phyloP scores from a whole-genome alignment of 1,140 invertebrate species.

The Phthorimaea operculella region DNA sequence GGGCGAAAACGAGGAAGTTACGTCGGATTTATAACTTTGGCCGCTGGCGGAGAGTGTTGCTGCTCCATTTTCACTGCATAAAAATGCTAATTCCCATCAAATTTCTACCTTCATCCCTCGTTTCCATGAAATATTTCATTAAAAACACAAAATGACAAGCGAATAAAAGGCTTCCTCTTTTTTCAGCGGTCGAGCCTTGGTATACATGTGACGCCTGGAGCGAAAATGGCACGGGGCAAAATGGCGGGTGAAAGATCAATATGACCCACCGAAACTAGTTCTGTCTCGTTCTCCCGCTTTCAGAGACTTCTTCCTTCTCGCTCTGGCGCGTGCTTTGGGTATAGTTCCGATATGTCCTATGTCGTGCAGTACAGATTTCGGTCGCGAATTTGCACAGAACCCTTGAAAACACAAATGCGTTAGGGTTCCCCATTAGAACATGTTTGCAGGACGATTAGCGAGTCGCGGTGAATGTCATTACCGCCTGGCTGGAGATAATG shows the following conservation, averaged over 20 bases:
- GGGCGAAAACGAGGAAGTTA: slow-evolving; percentile 9
- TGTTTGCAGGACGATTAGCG: slow-evolving; percentile 40
- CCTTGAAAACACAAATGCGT: slow-evolving; percentile 27
- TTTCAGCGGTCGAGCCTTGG: slow-evolving; percentile 32
- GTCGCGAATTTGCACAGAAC: slow-evolving; percentile 38
- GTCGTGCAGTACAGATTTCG: slow-evolving; percentile 37
- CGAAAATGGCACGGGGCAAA: slow-evolving; percentile 59
- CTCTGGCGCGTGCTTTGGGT: slow-evolving; percentile 34
- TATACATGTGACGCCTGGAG: slow-evolving; percentile 55
- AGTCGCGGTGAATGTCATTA: slow-evolving; percentile 37
- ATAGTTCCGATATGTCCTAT: slow-evolving; percentile 56
- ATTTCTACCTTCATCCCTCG: slow-evolving; percentile 23
- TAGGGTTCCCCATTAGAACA: slow-evolving; percentile 24
- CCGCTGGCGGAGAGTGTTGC: neutral
- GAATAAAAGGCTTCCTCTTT: slow-evolving; percentile 50
- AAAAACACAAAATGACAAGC: slow-evolving; percentile 49
- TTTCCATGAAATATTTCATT: slow-evolving; percentile 38
- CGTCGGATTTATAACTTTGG: slow-evolving; percentile 11
- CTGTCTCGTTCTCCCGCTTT: slow-evolving; percentile 31
- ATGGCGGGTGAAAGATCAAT: slow-evolving; percentile 67
- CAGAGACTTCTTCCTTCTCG: slow-evolving; percentile 25
- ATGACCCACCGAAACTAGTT: slow-evolving; percentile 54
- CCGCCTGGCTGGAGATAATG: slow-evolving; percentile 29
- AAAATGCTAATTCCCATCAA: slow-evolving; percentile 50
- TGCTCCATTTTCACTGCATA: slow-evolving; percentile 38